These are phyloP conservation scores for Aptenodytes patagonicus DNA, from an alignment of 2,113 vertebrate species.

Conservation along the genomic window DNA sequence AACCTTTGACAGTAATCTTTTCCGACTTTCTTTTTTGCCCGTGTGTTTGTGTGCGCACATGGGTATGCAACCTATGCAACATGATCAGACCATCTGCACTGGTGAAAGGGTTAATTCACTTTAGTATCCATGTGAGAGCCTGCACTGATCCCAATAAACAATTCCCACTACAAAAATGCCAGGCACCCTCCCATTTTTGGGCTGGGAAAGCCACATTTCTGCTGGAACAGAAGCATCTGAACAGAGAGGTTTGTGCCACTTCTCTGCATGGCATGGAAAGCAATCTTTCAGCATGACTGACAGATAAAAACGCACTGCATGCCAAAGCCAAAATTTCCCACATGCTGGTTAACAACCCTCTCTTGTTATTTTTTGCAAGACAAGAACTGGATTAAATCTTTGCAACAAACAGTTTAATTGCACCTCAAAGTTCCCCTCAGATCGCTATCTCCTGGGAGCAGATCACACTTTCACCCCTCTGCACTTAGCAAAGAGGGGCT, in stretches of 20 bases:
- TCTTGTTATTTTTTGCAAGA: neutral
- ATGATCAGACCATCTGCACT: neutral
- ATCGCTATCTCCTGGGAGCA: neutral
- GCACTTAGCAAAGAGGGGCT: neutral
- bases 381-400: neutral
- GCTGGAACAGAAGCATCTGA: neutral
- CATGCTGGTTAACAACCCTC: neutral
- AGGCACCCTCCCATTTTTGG: neutral
- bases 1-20: neutral
- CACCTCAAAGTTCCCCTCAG: neutral
- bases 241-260: neutral
- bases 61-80: neutral
- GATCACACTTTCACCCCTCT: neutral
- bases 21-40: neutral
- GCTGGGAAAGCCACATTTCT: neutral
- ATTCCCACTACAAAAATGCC: neutral
- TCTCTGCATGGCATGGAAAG: neutral
- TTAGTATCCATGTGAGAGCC: neutral
- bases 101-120: neutral
- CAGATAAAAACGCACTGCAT: neutral
- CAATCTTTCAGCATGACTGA: neutral
- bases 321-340: conserved; percentile 1
- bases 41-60: neutral
- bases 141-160: neutral
- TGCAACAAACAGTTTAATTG: neutral